These are phyloP conservation scores for Dendrocincla fuliginosa DNA, from an alignment of 2,797 vertebrate species.

Conservation along the genomic window DNA sequence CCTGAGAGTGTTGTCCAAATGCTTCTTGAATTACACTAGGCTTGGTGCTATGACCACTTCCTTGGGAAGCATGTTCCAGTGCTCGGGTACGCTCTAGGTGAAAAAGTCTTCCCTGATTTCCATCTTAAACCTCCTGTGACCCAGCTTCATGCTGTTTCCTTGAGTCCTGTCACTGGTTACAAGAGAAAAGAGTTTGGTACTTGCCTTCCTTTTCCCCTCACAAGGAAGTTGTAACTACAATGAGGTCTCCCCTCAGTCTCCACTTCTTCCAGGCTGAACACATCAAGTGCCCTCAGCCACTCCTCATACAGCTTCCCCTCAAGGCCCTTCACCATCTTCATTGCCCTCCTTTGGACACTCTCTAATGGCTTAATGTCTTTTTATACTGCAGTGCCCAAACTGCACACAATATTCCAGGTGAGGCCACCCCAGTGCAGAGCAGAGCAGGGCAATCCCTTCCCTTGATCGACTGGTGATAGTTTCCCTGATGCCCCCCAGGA, in stretches of 20 bases:
- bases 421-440: not conserved
- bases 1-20: not conserved
- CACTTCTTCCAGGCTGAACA: not conserved
- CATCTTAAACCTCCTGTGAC: not conserved
- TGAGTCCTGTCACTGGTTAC: not conserved
- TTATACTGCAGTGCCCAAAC: not conserved
- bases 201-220: not conserved
- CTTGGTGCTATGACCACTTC: not conserved
- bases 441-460: not conserved
- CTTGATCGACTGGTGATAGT: accelerated
- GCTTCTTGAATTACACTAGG: not conserved
- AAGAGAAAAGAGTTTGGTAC: not conserved
- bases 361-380: not conserved
- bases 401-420: not conserved
- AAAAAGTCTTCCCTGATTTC: not conserved
- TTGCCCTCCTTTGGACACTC: not conserved
- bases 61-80: not conserved
- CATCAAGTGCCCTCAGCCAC: not conserved
- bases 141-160: not conserved
- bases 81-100: not conserved
- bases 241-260: not conserved
- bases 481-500: not conserved
- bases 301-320: not conserved
- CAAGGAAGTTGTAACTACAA: not conserved
- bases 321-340: not conserved